These are phyloP conservation scores for Pseudobourletiella spinata DNA, from an alignment of 1,140 invertebrate species.

Conservation along the genomic window DNA sequence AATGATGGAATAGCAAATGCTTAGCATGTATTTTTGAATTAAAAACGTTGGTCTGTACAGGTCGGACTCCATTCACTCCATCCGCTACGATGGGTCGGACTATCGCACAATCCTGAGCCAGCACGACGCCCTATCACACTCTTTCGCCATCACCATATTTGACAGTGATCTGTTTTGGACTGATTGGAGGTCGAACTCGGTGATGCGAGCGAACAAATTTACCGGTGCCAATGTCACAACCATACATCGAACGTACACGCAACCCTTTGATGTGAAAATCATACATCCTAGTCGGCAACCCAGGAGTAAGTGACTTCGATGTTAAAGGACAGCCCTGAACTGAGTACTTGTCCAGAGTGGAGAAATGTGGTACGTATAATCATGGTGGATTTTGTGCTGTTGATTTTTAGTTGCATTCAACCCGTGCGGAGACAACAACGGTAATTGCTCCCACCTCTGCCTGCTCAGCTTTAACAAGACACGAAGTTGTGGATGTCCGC, in stretches of 20 bases:
- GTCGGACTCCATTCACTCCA: conserved; percentile 75
- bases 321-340: too few relatives aligned
- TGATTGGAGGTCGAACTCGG: conserved; percentile 57
- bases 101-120: conserved; percentile 46
- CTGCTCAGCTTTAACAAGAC: conserved; percentile 52
- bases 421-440: conserved; percentile 51
- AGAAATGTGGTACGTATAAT: too few relatives aligned
- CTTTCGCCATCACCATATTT: conserved; percentile 56
- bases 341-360: too few relatives aligned
- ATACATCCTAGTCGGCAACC: conserved; percentile 54
- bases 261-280: conserved; percentile 60
- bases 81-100: conserved; percentile 52
- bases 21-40: background rate
- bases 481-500: conserved; percentile 63
- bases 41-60: conserved; percentile 41
- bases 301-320: conserved; percentile 39
- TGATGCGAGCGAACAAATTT: conserved; percentile 57
- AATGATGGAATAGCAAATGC: background rate
- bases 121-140: conserved; percentile 51
- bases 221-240: conserved; percentile 51
- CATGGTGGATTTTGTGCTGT: conserved; percentile 14
- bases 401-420: conserved; percentile 43
- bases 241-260: conserved; percentile 52
- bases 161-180: conserved; percentile 51
- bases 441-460: conserved; percentile 56